Evolutionary conservation across 1,140 invertebrate genomes (phyloP), one percentile per base, ranked within the genome.

Genomic region (Hypsibius dujardini): DNA sequence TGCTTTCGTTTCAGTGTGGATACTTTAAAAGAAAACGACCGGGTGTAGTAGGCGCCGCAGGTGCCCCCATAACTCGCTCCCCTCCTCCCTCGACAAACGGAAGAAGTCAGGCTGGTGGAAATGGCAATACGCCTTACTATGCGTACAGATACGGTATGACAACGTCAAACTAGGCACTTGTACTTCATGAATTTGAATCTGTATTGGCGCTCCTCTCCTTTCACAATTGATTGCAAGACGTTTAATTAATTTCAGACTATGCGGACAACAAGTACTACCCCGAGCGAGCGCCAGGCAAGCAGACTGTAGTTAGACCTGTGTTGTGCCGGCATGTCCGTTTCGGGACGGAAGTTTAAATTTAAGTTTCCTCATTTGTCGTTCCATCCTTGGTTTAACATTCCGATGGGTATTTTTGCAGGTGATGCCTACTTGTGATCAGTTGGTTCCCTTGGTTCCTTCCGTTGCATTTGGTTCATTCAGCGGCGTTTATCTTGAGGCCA

Each of bases 221-320:
- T 28, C 28, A 28, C 28, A 28, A 28, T 28, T 28, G 28, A 28
- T 28, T 28, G 28, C 28, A 28, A 28, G 28, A 28, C 28, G 28
- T 28, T 28, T 28, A 28, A 28, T 28, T 28, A 28, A 28, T 28
- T 28, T 28, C 28, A 28, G 28, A 67, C 62, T 67, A 67, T 67
- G 62, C 62, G 12, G 62, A 67, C 62, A 67, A 67, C 62, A 67
- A 67, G 62, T 67, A 67, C 62, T 67, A 67, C 45, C 62, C 62
- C 62, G 62, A 67, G 42, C 12, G 42, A 42, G 62, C 62, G 42
- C 62, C 62, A 67, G 62, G 62, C 62, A 67, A 67, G 62, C 62
- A 56, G 7, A 12, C n/a, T 7, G n/a, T n/a, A 56, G n/a, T n/a
- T 56, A 56, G n/a, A 56, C 50, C 7, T n/a, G 50, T 56, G 7